Evolutionary conservation across 2,888 invertebrate species (phyloP), one percentile per base, ranked within the genome.

Genomic region (Epinotia brunnichana): DNA sequence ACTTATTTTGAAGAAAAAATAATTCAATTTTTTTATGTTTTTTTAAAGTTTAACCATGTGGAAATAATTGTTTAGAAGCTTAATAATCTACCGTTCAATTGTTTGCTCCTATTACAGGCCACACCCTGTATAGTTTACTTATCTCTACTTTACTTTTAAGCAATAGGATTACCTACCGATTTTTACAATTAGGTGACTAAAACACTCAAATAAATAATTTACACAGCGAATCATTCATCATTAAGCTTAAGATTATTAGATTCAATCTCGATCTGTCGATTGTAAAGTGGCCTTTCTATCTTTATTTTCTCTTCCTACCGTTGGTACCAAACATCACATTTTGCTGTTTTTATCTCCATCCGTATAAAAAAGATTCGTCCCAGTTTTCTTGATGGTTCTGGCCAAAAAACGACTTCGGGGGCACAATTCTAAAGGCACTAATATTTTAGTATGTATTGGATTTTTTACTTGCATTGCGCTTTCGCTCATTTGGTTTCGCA

Each of bases 391-490:
- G 59, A 17, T 11, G 59, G 9, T 59, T 35, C n/a, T 35, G 39
- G 3, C 17, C 39, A 19, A 59, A 24, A 19, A 53, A 11, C 53
- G 17, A 0, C 53, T 53, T 19, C 3, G 11, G 9, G 10, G 53
- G 17, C 19, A n/a, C n/a, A n/a, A 48, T 48, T 48, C 48, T 13
- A 13, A 7, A 48, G 48, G 48, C 48, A 48, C n/a, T 48, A 5
- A 48, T n/a, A 48, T 48, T 48, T 48, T 48, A 48, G 15, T 48
- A 48, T 48, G 48, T n/a, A 48, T 48, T 48, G n/a, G 48, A 48
- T n/a, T 0, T 48, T 7, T n/a, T 3, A n/a, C 48, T n/a, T 48
- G 48, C 7, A n/a, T 48, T 7, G 7, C 48, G 44, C 44, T 15
- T 44, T 44, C 1, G 13, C 7, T 7, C 7, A 48, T 48, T 48